Conservation (phyloP, 2,797 vertebrate species). For the Chelidonichthys spinosus region DNA sequence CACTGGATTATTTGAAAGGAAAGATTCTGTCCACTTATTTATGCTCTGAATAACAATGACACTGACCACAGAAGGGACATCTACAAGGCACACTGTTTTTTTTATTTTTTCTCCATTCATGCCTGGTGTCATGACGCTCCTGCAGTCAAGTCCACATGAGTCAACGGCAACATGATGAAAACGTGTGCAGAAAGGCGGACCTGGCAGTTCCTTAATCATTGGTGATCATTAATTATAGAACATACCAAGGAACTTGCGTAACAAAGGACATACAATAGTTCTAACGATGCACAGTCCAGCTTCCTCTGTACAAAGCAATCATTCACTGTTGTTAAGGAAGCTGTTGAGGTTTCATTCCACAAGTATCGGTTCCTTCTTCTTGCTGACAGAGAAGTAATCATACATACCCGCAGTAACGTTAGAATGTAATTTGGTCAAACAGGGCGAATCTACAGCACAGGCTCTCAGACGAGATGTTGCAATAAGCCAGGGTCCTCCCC, state of each 20-base stretch:
- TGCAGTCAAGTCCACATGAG: neutral
- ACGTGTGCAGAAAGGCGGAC: neutral
- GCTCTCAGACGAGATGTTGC: neutral
- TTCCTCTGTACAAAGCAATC: slow-evolving; percentile 15
- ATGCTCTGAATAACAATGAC: slow-evolving; percentile 17
- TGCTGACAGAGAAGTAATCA: slow-evolving; percentile 19
- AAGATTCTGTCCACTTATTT: neutral
- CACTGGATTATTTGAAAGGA: neutral
- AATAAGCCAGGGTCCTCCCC: neutral
- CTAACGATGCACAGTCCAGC: neutral
- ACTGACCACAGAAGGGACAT: slow-evolving; percentile 6
- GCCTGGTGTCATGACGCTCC: neutral
- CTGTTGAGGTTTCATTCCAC: slow-evolving; percentile 17
- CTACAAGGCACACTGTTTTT: no score
- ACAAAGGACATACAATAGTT: neutral
- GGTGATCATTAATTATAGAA: neutral
- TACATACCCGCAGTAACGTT: slow-evolving; percentile 6
- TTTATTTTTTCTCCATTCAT: no score
- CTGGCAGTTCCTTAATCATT: no score
- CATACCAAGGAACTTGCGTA: neutral
- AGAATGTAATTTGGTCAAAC: slow-evolving; percentile 22
- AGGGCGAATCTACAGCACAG: slow-evolving; percentile 9
- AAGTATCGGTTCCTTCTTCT: slow-evolving; percentile 45
- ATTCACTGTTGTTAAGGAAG: slow-evolving; percentile 23
- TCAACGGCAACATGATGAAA: slow-evolving; percentile 8